Evolutionary conservation across 1,140 invertebrate genomes (phyloP).

Genomic region (Campoletis sonorensis): DNA sequence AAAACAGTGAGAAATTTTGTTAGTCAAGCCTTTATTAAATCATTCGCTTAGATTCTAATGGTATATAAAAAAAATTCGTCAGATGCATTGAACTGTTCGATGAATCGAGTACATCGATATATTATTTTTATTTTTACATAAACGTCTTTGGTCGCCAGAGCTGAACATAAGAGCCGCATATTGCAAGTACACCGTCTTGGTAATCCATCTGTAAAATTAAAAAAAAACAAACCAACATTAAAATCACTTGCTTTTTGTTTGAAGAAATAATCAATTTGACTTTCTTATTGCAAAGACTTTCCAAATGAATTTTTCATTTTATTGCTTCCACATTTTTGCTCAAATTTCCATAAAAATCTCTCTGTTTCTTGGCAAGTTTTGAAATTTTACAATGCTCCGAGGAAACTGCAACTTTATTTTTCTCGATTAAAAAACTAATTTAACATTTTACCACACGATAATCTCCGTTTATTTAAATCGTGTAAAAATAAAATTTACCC

Average conservation of each 20-base stretch:
- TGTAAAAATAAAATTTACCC: conserved; percentile 59
- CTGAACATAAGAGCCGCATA: conserved; percentile 66
- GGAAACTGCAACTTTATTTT: too few species aligned
- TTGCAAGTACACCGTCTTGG: conserved; percentile 66
- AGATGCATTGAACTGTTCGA: conserved; percentile 46
- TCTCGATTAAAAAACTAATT: too few species aligned
- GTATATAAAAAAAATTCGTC: conserved; percentile 42
- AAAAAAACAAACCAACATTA: conserved; percentile 32
- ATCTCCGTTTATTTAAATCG: too few species aligned
- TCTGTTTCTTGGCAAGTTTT: too few species aligned
- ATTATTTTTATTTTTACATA: conserved; percentile 33
- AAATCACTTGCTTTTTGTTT: conserved; percentile 4
- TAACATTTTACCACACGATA: too few species aligned
- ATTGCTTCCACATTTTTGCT: too few species aligned
- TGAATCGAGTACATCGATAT: conserved; percentile 17
- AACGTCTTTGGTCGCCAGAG: conserved; percentile 64
- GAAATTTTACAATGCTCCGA: too few species aligned
- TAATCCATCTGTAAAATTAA: conserved; percentile 67
- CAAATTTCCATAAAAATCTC: background rate
- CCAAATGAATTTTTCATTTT: too few species aligned
- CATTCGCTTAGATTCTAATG: conserved; percentile 25
- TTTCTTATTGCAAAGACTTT: too few species aligned
- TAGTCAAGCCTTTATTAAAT: conserved; percentile 56
- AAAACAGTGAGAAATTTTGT: conserved; percentile 3
- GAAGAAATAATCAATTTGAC: too few species aligned